Evolutionary conservation across 1,140 invertebrate genomes (phyloP), one percentile per base, ranked within the genome.

Genomic region (Hestina assimilis): DNA sequence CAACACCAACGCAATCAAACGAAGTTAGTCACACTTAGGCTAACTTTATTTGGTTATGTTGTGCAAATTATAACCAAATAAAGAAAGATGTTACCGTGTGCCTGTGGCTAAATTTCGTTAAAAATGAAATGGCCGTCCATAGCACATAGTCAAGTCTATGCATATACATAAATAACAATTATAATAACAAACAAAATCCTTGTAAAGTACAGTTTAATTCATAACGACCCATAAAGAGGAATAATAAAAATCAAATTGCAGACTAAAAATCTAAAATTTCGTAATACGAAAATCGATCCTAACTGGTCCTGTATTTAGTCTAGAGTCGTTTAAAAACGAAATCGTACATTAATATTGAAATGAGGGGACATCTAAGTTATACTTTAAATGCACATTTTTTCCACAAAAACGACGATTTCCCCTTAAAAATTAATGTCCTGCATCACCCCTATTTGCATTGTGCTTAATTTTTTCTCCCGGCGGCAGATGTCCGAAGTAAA

Each of bases 371-470:
- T 63, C 67, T 63, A 42, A 35, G 59, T 69, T 79, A 77, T 78
- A 85, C 61, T 86, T 86, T 83, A 86, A 86, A 83, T 83, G 77
- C 73, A 73, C 79, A 81, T 81, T 75, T 75, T 83, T 83, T 75
- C 72, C 59, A 68, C 78, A 85, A 85, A 87, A 85, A 60, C 69
- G 66, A 56, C 75, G 70, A 75, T 74, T 80, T 81, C 74, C 75
- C 83, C 81, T 82, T 84, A 83, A 87, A 87, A 87, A 85, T 83
- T 83, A 82, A 87, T 84, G 84, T 83, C 73, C 73, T 77, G 69
- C 68, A 40, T 69, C 69, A 75, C 77, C 82, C 84, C 82, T 81
- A 84, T 87, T 87, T 87, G 81, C 79, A 85, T 87, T 87, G 82
- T 87, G 72, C 74, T 81, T 79, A 81, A 79, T 79, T 79, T 76